Evolutionary conservation across 2,888 invertebrate species (phyloP).

Genomic region (Aporophyla lueneburgensis): DNA sequence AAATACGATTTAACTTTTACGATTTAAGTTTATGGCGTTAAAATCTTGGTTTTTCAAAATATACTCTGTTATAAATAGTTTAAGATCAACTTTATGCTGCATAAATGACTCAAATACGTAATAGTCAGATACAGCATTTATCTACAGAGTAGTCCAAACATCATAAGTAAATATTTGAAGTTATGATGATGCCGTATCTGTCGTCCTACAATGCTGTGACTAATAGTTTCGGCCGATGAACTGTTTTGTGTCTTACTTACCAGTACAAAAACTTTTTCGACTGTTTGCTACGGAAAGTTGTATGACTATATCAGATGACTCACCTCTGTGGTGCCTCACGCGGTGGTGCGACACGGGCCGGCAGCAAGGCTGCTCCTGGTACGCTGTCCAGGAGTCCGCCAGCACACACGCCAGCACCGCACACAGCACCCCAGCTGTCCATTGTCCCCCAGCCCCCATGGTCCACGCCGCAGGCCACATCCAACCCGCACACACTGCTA

Average conservation of each 20-base stretch:
- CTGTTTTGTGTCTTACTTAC: conserved; percentile 60
- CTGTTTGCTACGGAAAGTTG: conserved; percentile 27
- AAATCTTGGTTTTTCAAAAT: not conserved
- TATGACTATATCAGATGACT: conserved; percentile 68
- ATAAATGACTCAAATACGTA: conserved; percentile 28
- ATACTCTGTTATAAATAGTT: not conserved
- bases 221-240: conserved; percentile 72
- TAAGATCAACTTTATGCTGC: not conserved
- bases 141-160: conserved; percentile 48
- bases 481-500: conserved; percentile 75
- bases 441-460: conserved; percentile 79
- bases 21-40: not conserved
- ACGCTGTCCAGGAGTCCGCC: conserved; percentile 92
- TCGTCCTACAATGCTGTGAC: conserved; percentile 68
- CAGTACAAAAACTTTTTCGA: conserved; percentile 55
- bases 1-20: too few relatives aligned
- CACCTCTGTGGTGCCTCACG: conserved; percentile 92
- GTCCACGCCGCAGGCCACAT: conserved; percentile 73
- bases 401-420: conserved; percentile 86
- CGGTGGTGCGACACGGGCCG: conserved; percentile 91
- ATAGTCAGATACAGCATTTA: conserved; percentile 41
- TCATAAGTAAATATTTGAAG: conserved; percentile 70
- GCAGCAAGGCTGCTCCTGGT: conserved; percentile 93
- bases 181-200: conserved; percentile 64
- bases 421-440: conserved; percentile 82